A percentile compares a stretch with the other conserved stretches of the same genome.
phyloP scores from a whole-genome alignment of 2,797 vertebrate genomes.

The Austrolebias charrua region DNA sequence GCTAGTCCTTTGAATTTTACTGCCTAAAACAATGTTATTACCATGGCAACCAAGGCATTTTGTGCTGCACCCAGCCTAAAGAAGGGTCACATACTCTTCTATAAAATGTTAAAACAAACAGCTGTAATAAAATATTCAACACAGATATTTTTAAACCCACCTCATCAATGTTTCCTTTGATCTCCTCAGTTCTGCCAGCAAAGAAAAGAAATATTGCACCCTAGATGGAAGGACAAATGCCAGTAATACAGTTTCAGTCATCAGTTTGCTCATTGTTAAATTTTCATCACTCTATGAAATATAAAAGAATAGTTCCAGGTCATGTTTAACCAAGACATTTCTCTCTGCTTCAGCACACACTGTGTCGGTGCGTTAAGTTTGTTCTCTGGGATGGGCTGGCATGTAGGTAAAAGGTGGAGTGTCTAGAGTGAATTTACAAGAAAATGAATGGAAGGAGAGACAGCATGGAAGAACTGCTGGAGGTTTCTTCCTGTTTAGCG shows the following conservation, averaged over 20 bases:
- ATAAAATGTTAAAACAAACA: not conserved
- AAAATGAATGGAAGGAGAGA: slow-evolving; percentile 4
- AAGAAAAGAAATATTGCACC: slow-evolving; percentile 89
- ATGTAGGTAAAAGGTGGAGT: slow-evolving; percentile 55
- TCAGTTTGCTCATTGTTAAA: too few relatives aligned
- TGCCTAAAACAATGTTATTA: not conserved
- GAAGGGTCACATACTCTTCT: not conserved
- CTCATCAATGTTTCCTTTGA: slow-evolving; percentile 87
- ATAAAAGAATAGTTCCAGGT: slow-evolving; percentile 17
- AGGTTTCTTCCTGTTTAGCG: too few relatives aligned
- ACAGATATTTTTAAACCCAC: slow-evolving; percentile 53
- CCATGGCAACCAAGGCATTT: not conserved
- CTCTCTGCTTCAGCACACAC: slow-evolving; percentile 27
- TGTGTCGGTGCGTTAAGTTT: slow-evolving; percentile 56
- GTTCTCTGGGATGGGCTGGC: slow-evolving; percentile 65
- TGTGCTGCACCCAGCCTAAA: not conserved
- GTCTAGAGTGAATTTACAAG: slow-evolving; percentile 19
- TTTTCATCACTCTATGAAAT: not conserved
- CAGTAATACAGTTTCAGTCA: not conserved
- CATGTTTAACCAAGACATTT: slow-evolving; percentile 45
- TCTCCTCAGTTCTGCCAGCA: slow-evolving; percentile 85
- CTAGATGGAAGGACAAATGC: slow-evolving; percentile 55
- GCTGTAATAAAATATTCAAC: not conserved
- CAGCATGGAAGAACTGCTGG: not conserved
- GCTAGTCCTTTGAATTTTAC: not conserved